Evolutionary conservation across 2,888 invertebrate species (phyloP).

Genomic region (Seira sanloemensis): DNA sequence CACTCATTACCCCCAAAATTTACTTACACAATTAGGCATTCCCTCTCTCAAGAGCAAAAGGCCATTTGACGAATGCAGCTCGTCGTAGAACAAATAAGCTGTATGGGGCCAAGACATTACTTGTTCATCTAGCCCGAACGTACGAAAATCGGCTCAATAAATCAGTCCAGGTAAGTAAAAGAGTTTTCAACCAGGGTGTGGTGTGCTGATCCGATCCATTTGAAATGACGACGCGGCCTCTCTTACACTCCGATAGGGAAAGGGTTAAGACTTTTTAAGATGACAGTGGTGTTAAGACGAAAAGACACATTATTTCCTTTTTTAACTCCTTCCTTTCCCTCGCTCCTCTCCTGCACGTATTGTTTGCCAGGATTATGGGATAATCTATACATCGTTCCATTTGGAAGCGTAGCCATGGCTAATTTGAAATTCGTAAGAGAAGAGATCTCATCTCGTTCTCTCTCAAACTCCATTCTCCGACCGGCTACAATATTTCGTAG

Average conservation of each 20-base stretch:
- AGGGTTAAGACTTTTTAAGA: background rate
- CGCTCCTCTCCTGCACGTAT: background rate
- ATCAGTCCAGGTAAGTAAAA: conserved; percentile 69
- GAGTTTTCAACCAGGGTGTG: conserved; percentile 67
- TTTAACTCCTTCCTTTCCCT: conserved; percentile 12
- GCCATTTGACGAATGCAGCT: too few relatives aligned
- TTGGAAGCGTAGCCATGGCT: conserved; percentile 8
- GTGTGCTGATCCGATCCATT: conserved; percentile 61
- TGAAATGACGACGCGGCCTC: background rate
- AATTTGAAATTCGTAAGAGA: conserved; percentile 7
- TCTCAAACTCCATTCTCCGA: too few relatives aligned
- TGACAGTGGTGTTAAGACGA: conserved; percentile 6
- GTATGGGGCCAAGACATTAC: too few relatives aligned
- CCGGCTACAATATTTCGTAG: too few relatives aligned
- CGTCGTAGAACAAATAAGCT: too few relatives aligned
- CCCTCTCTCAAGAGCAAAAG: too few relatives aligned
- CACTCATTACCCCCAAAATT: background rate
- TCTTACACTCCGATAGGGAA: background rate
- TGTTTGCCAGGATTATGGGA: background rate
- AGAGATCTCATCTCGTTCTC: background rate
- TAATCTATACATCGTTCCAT: background rate
- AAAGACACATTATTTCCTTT: conserved; percentile 30
- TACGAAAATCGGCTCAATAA: conserved; percentile 67
- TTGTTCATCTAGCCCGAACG: background rate
- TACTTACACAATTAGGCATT: too few relatives aligned